phyloP scores from a whole-genome alignment of 2,888 invertebrate genomes.

The Azorinus chamasolen region DNA sequence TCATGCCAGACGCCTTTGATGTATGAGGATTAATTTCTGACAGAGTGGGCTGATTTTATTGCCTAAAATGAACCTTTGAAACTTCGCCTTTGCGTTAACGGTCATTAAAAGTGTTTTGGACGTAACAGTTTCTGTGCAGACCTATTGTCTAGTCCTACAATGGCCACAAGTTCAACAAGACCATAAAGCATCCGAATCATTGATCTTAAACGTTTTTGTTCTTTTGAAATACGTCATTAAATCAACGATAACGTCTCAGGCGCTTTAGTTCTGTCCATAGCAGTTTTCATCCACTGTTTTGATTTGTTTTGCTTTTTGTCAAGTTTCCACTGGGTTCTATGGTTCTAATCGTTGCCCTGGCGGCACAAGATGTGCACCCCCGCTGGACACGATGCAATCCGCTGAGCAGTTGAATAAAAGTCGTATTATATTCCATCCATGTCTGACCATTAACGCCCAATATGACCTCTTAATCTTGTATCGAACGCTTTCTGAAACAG shows the following conservation, averaged over 20 bases:
- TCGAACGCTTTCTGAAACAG: neutral
- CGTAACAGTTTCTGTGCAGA: slow-evolving; percentile 19
- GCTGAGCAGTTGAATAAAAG: slow-evolving; percentile 24
- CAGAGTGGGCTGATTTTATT: too few relatives aligned
- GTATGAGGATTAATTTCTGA: too few relatives aligned
- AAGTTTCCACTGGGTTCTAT: slow-evolving; percentile 2
- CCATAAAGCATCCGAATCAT: slow-evolving; percentile 17
- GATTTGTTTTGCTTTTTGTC: slow-evolving; percentile 23
- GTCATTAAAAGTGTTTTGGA: neutral
- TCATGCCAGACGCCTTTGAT: too few relatives aligned
- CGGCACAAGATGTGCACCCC: slow-evolving; percentile 16
- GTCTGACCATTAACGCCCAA: slow-evolving; percentile 13
- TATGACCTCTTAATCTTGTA: slow-evolving; percentile 2
- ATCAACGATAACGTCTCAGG: slow-evolving; percentile 43
- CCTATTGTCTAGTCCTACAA: slow-evolving; percentile 31
- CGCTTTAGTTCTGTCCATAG: slow-evolving; percentile 30
- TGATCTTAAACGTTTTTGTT: slow-evolving; percentile 48
- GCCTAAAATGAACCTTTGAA: too few relatives aligned
- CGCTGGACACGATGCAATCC: slow-evolving; percentile 54
- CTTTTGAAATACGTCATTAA: slow-evolving; percentile 56
- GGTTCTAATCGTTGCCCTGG: neutral
- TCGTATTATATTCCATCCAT: slow-evolving; percentile 4
- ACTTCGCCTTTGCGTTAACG: neutral
- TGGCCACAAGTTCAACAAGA: slow-evolving; percentile 6
- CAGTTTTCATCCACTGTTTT: slow-evolving; percentile 48